Conservation (phyloP, 2,113 vertebrate species). For the Prinia subflava region DNA sequence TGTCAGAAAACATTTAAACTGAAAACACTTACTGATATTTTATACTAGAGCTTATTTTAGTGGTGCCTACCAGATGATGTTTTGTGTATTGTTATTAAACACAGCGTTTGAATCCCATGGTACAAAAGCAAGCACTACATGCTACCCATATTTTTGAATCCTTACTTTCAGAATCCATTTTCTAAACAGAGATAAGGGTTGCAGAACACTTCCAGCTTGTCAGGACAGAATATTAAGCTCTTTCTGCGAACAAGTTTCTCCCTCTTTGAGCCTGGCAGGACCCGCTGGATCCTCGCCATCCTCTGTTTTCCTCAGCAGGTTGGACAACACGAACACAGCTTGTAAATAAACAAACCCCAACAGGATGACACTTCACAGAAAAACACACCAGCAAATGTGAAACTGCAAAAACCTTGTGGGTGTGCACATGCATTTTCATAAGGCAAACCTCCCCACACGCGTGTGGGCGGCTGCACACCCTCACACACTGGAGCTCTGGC, state of each 20-base stretch:
- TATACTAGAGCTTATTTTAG: neutral
- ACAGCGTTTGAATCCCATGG: neutral
- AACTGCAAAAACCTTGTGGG: neutral
- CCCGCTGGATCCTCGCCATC: neutral
- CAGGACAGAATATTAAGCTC: neutral
- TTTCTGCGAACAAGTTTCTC: neutral
- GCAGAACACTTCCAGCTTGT: neutral
- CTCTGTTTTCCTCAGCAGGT: constrained; percentile 33
- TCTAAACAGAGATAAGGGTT: neutral
- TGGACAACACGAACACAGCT: neutral
- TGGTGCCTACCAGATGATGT: constrained; percentile 46
- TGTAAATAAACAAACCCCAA: constrained; percentile 49
- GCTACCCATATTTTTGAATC: neutral
- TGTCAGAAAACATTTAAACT: neutral
- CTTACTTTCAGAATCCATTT: constrained; percentile 16
- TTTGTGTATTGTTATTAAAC: constrained; percentile 58
- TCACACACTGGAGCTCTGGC: neutral
- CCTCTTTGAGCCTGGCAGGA: constrained; percentile 9
- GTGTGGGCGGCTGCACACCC: neutral
- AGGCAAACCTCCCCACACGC: neutral
- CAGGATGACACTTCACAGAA: neutral
- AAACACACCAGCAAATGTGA: neutral
- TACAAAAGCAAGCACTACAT: neutral
- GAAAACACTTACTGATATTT: neutral
- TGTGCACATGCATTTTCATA: constrained; percentile 11